Evolutionary conservation across 2,113 vertebrate genomes (phyloP).

Genomic region (Carettochelys insculpta): DNA sequence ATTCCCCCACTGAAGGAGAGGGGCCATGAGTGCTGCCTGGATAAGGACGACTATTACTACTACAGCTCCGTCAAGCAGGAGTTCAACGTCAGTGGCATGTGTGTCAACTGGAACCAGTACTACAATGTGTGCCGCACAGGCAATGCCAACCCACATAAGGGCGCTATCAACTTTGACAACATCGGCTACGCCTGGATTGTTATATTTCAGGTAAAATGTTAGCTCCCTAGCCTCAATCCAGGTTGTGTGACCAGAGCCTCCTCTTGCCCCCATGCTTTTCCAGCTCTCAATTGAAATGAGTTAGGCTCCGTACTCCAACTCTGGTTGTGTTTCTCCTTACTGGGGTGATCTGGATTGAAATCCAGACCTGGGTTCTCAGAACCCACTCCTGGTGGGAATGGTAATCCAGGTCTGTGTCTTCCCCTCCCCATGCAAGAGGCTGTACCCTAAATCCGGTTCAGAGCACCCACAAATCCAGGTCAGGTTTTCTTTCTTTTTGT

Average conservation of each 20-base stretch:
- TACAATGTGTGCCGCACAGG: slow-evolving; percentile 95
- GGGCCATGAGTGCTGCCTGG: slow-evolving; percentile 90
- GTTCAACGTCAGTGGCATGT: slow-evolving; percentile 84
- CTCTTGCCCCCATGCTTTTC: not conserved
- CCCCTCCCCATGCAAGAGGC: not conserved
- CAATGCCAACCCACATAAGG: slow-evolving; percentile 92
- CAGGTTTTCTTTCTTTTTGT: not conserved
- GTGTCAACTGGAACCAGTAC: slow-evolving; percentile 98
- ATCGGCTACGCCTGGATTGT: slow-evolving; percentile 99
- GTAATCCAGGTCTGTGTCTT: not conserved
- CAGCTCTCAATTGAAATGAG: not conserved
- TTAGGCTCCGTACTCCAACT: not conserved
- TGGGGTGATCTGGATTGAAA: not conserved
- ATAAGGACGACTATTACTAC: slow-evolving; percentile 90
- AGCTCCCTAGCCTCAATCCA: not conserved
- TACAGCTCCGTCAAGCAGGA: slow-evolving; percentile 85
- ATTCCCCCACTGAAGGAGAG: slow-evolving; percentile 89
- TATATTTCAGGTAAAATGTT: slow-evolving; percentile 90
- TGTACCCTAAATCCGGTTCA: not conserved
- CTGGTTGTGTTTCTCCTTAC: not conserved
- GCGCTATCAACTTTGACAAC: slow-evolving; percentile 98
- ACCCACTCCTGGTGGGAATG: rapidly evolving
- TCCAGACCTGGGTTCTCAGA: not conserved
- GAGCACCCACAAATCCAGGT: slow-evolving; percentile 29
- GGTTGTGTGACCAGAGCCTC: not conserved